Percentiles rank a stretch among this genome's conserved stretches.
Conservation (phyloP, 1,140 invertebrate species). For the Atta texana region DNA sequence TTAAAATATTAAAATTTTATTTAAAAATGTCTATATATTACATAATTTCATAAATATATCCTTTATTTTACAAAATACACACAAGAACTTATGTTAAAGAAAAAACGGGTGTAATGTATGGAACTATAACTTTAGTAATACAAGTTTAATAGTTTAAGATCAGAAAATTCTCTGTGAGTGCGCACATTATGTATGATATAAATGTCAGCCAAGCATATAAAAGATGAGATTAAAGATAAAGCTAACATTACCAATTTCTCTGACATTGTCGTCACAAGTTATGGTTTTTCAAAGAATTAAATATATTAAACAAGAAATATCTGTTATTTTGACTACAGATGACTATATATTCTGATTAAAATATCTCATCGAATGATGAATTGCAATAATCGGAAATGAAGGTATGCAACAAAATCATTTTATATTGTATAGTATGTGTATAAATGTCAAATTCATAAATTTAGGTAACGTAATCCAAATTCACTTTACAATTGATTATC, state of each 20-base stretch:
- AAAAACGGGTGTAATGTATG: constrained; percentile 10
- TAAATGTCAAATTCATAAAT: not conserved
- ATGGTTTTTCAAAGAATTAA: constrained; percentile 21
- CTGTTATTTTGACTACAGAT: not conserved
- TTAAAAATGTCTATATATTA: not conserved
- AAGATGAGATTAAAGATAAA: constrained; percentile 51
- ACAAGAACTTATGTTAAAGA: constrained; percentile 1
- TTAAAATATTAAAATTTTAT: constrained; percentile 1
- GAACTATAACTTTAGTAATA: constrained; percentile 22
- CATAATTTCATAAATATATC: not conserved
- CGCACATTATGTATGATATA: constrained; percentile 40
- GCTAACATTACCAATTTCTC: constrained; percentile 26
- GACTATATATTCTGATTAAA: not conserved
- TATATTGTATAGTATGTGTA: not conserved
- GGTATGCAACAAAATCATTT: not conserved
- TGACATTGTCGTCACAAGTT: constrained; percentile 9
- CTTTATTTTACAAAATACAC: not conserved
- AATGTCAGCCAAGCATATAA: constrained; percentile 28
- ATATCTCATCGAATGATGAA: not conserved
- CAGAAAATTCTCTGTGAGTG: constrained; percentile 24
- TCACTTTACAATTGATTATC: not conserved
- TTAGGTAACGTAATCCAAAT: not conserved
- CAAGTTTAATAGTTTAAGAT: constrained; percentile 49
- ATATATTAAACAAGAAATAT: constrained; percentile 17
- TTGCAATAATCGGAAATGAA: constrained; percentile 13